These are phyloP conservation scores for Melinopterus prodromus DNA, from an alignment of 2,888 invertebrate genomes.

Conservation along the genomic window DNA sequence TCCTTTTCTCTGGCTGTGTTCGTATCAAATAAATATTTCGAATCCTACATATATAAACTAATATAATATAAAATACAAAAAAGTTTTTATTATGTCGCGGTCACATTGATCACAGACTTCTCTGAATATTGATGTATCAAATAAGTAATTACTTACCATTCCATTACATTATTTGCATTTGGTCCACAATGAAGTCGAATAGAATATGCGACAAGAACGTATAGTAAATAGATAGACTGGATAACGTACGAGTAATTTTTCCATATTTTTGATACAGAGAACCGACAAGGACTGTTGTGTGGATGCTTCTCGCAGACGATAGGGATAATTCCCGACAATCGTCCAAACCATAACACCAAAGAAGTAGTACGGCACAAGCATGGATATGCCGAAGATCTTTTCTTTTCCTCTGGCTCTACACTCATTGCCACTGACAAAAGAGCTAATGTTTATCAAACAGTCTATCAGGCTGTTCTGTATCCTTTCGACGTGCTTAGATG, in stretches of 20 bases:
- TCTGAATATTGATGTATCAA: neutral
- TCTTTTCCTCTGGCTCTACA: neutral
- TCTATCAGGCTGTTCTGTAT: neutral
- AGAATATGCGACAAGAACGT: constrained; percentile 20
- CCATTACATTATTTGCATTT: constrained; percentile 22
- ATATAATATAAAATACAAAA: too few species aligned
- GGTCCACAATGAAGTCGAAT: constrained; percentile 32
- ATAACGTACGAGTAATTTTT: constrained; percentile 23
- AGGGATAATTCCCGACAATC: constrained; percentile 27
- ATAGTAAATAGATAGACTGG: constrained; percentile 14
- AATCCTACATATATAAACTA: too few species aligned
- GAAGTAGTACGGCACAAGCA: constrained; percentile 28
- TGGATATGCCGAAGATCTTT: constrained; percentile 19
- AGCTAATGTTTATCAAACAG: neutral
- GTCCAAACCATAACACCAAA: constrained; percentile 18
- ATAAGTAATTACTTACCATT: constrained; percentile 31
- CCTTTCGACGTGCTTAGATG: constrained; percentile 11
- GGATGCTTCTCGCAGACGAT: constrained; percentile 10
- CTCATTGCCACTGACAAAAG: neutral
- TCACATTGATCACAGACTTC: neutral
- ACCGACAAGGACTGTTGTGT: constrained; percentile 23
- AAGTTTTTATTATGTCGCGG: too few species aligned
- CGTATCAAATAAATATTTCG: too few species aligned
- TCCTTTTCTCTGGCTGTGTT: too few species aligned
- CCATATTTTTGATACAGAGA: constrained; percentile 27